Evolutionary conservation across 2,797 vertebrate species (phyloP).

Genomic region (Pseudomugil gertrudae): DNA sequence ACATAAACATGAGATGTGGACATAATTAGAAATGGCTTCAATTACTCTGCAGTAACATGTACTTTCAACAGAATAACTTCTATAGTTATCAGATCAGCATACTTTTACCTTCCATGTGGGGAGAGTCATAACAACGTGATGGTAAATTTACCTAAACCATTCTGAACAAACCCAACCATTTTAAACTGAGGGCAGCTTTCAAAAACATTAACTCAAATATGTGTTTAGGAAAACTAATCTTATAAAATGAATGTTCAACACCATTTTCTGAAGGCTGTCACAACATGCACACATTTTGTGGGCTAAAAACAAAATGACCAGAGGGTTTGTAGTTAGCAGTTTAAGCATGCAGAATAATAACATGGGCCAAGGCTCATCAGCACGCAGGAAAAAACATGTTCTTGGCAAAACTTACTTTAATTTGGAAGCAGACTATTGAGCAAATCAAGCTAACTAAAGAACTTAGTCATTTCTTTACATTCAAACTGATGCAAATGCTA

Average conservation of each 20-base stretch:
- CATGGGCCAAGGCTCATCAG: not conserved
- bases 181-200: not conserved
- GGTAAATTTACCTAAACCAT: not conserved
- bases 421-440: not conserved
- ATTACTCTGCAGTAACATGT: not conserved
- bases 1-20: not conserved
- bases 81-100: not conserved
- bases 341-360: not conserved
- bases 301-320: not conserved
- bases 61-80: not conserved
- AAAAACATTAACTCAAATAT: not conserved
- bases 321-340: not conserved
- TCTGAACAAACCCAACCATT: not conserved
- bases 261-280: not conserved
- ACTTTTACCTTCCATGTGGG: not conserved
- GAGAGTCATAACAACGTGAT: not conserved
- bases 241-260: not conserved
- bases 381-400: not conserved
- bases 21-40: not conserved
- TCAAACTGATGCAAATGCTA: slow-evolving; percentile 16
- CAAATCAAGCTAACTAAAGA: not conserved
- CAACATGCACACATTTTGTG: not conserved
- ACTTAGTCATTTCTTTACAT: not conserved
- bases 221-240: not conserved
- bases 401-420: not conserved